phyloP scores from a whole-genome alignment of 2,113 vertebrate genomes.

The Uria aalge region DNA sequence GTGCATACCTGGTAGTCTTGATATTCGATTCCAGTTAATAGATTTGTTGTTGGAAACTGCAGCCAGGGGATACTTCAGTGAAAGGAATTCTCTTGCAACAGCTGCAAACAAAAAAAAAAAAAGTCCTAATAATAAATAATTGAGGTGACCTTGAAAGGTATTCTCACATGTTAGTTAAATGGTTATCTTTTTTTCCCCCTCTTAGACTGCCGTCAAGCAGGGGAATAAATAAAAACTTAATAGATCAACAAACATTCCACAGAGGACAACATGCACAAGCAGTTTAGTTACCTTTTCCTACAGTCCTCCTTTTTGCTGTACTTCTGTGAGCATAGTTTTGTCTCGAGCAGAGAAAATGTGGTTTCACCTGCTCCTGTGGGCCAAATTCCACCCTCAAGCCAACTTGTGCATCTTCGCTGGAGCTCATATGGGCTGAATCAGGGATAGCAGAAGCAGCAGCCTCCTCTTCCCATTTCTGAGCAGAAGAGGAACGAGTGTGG shows the following conservation, averaged over 20 bases:
- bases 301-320: neutral
- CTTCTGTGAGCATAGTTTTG: neutral
- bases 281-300: neutral
- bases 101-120: neutral
- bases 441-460: neutral
- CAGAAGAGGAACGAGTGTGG: constrained; percentile 7
- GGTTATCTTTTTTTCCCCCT: neutral
- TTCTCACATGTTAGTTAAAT: neutral
- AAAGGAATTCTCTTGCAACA: neutral
- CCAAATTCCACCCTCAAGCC: neutral
- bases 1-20: neutral
- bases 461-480: neutral
- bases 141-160: neutral
- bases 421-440: constrained; percentile 6
- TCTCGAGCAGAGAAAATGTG: neutral
- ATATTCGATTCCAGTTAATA: neutral
- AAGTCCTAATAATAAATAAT: neutral
- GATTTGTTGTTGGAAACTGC: neutral
- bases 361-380: neutral
- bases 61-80: neutral
- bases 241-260: neutral
- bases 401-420: neutral
- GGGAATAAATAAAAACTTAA: neutral
- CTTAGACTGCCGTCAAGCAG: neutral
- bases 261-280: neutral